Evolutionary conservation across 2,113 vertebrate genomes (phyloP).

Genomic region (Dryoscopus gambensis): DNA sequence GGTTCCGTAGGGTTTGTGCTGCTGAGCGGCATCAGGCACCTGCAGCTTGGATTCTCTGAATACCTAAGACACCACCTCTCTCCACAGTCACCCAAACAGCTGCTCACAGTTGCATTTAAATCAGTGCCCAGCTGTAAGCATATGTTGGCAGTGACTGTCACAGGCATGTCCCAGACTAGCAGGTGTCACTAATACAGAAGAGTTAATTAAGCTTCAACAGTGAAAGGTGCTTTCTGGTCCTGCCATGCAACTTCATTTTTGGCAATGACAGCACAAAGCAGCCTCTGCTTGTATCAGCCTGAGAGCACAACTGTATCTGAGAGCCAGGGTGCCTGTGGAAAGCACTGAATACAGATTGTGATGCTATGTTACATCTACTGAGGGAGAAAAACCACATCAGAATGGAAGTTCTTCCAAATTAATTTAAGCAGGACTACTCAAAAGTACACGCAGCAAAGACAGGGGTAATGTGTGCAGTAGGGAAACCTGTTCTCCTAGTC

Average conservation of each 20-base stretch:
- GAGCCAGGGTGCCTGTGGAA: not conserved
- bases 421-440: not conserved
- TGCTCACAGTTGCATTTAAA: not conserved
- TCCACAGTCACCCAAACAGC: not conserved
- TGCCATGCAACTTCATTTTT: not conserved
- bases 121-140: too few relatives aligned
- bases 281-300: not conserved
- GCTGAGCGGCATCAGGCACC: accelerated
- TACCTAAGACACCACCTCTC: not conserved
- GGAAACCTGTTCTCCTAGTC: not conserved
- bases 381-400: not conserved
- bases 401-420: not conserved
- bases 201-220: not conserved
- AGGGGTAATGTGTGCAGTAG: not conserved
- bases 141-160: not conserved
- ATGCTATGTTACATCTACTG: too few relatives aligned
- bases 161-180: not conserved
- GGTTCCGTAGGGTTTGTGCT: not conserved
- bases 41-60: not conserved
- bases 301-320: not conserved
- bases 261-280: not conserved
- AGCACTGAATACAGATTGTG: not conserved
- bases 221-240: not conserved
- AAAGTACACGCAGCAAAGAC: not conserved
- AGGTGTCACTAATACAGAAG: not conserved